A percentile compares a stretch with the other conserved stretches of the same genome.
Evolutionary conservation across 2,113 vertebrate genomes (phyloP).

Genomic region (Chrysochloris asiatica): DNA sequence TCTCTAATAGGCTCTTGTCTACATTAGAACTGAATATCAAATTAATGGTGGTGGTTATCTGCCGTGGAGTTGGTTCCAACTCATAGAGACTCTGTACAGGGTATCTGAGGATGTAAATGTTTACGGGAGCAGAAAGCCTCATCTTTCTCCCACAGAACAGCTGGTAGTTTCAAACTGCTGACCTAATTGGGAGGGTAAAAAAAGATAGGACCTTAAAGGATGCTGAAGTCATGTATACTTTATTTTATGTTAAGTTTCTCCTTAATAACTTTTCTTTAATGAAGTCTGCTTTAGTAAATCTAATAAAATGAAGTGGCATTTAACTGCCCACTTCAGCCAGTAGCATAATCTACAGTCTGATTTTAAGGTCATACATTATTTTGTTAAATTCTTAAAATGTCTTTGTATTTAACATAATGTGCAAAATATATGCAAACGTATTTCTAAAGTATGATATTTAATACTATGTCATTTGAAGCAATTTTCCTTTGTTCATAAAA

Average conservation of each 20-base stretch:
- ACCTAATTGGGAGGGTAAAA: neutral
- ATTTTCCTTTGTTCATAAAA: neutral
- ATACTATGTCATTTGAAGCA: neutral
- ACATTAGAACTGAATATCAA: too few species aligned
- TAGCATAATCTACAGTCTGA: neutral
- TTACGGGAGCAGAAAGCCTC: too few species aligned
- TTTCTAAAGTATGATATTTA: conserved; percentile 32
- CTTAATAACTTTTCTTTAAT: neutral
- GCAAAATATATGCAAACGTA: neutral
- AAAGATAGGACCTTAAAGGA: neutral
- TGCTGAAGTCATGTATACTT: neutral
- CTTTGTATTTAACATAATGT: conserved; percentile 13
- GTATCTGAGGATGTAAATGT: too few species aligned
- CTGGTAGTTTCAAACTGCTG: too few species aligned
- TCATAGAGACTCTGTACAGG: too few species aligned
- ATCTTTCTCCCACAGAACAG: too few species aligned
- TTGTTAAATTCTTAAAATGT: conserved; percentile 35
- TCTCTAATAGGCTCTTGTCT: too few species aligned
- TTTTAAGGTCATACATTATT: conserved; percentile 44
- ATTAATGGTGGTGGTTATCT: too few species aligned
- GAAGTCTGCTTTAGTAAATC: conserved; percentile 37
- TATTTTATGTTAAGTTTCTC: neutral
- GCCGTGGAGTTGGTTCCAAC: too few species aligned
- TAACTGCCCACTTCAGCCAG: neutral
- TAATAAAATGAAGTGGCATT: conserved; percentile 17